These are phyloP conservation scores for Burhinus bistriatus DNA, from an alignment of 2,113 vertebrate genomes.

Conservation along the genomic window DNA sequence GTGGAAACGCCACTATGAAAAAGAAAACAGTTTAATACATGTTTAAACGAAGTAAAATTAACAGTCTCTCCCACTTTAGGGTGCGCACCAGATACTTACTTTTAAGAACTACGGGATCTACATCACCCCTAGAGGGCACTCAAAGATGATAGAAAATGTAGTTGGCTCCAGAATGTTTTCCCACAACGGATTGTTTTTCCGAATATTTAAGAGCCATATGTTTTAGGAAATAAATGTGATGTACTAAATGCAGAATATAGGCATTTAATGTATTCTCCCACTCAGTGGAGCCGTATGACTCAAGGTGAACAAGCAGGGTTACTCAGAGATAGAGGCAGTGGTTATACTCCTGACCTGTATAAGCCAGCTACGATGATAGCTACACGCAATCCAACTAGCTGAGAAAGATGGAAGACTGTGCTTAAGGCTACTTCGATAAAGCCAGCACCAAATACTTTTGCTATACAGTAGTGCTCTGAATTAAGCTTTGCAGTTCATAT, in stretches of 20 bases:
- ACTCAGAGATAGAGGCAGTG: neutral
- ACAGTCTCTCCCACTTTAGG: neutral
- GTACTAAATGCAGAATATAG: neutral
- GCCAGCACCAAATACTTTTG: neutral
- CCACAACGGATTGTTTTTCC: neutral
- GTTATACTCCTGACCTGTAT: neutral
- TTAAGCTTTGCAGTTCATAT: neutral
- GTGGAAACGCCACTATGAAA: slow-evolving; percentile 90
- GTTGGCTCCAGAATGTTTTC: neutral
- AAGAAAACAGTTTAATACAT: neutral
- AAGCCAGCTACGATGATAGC: neutral
- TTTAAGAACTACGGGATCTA: neutral
- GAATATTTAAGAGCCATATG: neutral
- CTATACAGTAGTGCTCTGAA: neutral
- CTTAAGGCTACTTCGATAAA: neutral
- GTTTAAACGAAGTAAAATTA: neutral
- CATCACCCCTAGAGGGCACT: slow-evolving; percentile 4
- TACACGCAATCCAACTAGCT: accelerated
- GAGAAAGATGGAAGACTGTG: neutral
- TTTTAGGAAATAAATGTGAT: neutral
- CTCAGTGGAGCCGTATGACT: neutral
- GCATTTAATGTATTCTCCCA: neutral
- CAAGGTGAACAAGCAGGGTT: neutral
- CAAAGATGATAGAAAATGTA: neutral
- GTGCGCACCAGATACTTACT: neutral